Percentiles rank a stretch among this genome's conserved stretches.
Evolutionary conservation across 1,140 invertebrate genomes (phyloP).

Genomic region (Scylla paramamosain): DNA sequence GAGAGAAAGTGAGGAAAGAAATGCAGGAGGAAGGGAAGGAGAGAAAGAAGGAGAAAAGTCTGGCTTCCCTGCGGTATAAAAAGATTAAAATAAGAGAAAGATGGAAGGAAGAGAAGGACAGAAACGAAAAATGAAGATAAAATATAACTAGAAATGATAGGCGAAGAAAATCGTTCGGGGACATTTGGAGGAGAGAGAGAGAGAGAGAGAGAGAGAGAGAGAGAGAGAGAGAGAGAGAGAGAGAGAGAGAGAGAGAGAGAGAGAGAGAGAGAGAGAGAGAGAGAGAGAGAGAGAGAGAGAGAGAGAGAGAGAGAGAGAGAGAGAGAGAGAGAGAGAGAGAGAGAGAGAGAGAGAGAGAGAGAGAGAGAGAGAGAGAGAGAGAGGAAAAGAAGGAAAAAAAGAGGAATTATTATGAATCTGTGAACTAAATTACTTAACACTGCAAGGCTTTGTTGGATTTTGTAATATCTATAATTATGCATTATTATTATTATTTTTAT

Average conservation of each 20-base stretch:
- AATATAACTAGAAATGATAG: background rate
- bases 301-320: background rate
- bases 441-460: no score
- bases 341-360: background rate
- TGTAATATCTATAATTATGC: no score
- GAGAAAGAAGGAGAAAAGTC: background rate
- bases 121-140: background rate
- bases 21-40: background rate
- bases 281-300: background rate
- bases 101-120: background rate
- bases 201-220: slow-evolving; percentile 11
- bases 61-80: background rate
- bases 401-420: background rate
- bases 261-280: background rate
- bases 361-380: slow-evolving; percentile 32
- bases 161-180: background rate
- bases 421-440: no score
- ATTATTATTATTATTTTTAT: background rate
- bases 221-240: background rate
- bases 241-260: background rate
- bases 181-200: background rate
- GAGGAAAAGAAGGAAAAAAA: background rate
- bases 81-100: background rate
- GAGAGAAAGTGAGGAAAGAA: background rate
- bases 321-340: slow-evolving; percentile 34